phyloP scores from a whole-genome alignment of 2,888 invertebrate species.

The Horisme vitalbata region DNA sequence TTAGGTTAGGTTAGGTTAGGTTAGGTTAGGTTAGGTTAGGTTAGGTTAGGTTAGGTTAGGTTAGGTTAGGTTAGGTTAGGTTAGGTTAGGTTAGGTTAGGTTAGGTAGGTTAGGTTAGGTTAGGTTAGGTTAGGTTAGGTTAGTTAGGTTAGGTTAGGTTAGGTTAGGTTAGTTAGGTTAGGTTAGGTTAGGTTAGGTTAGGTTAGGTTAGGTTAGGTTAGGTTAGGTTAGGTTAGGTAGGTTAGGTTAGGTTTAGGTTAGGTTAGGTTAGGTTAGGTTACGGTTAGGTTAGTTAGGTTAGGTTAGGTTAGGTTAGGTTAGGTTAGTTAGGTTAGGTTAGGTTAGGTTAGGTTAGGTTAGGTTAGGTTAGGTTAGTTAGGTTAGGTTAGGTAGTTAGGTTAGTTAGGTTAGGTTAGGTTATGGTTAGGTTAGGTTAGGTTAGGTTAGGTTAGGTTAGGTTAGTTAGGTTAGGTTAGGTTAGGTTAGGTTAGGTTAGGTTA shows the following conservation, averaged over 20 bases:
- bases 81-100: constrained; percentile 1
- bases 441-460: constrained; percentile 32
- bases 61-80: constrained; percentile 3
- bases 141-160: neutral
- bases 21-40: neutral
- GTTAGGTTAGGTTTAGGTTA: neutral
- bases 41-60: constrained; percentile 1
- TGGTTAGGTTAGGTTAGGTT: constrained; percentile 30
- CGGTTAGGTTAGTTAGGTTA: constrained; percentile 5
- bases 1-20: neutral
- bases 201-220: constrained; percentile 3
- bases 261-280: constrained; percentile 26
- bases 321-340: constrained; percentile 2
- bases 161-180: constrained; percentile 1
- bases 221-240: neutral
- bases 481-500: constrained; percentile 30
- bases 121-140: constrained; percentile 22
- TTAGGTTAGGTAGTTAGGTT: constrained; percentile 26
- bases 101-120: constrained; percentile 1
- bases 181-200: constrained; percentile 3
- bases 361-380: constrained; percentile 29
- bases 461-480: constrained; percentile 32
- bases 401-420: constrained; percentile 38
- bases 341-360: constrained; percentile 18
- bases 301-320: constrained; percentile 3